Evolutionary conservation across 2,113 vertebrate species (phyloP).

Genomic region (Anas platyrhynchos): DNA sequence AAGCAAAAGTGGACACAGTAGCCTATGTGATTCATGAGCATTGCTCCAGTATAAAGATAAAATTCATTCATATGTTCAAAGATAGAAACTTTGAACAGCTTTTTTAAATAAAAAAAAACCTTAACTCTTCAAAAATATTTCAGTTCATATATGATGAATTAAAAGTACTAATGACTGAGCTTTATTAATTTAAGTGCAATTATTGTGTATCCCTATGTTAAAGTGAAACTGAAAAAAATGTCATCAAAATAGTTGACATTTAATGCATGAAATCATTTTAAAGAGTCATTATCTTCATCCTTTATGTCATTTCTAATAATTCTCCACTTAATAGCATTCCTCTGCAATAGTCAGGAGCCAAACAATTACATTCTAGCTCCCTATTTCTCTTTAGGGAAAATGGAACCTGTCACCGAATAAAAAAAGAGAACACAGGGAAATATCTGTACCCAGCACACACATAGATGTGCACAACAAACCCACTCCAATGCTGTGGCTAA

Average conservation of each 20-base stretch:
- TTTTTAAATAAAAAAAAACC: too few relatives aligned
- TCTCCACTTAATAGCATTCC: background rate
- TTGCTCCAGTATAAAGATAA: background rate
- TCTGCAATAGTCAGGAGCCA: background rate
- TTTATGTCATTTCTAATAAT: background rate
- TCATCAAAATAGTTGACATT: background rate
- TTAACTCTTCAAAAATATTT: background rate
- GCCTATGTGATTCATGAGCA: background rate
- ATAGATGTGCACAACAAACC: background rate
- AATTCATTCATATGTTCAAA: background rate
- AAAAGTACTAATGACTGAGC: background rate
- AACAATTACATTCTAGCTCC: background rate
- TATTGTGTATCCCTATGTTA: too few relatives aligned
- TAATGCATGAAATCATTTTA: background rate
- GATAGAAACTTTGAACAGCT: background rate
- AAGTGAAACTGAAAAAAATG: background rate
- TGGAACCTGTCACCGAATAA: background rate
- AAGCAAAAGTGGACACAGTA: background rate
- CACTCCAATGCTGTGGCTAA: background rate
- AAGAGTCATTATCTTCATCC: background rate
- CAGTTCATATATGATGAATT: background rate
- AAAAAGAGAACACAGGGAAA: background rate
- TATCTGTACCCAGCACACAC: background rate
- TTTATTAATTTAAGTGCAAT: background rate
- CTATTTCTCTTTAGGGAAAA: background rate